Evolutionary conservation across 2,113 vertebrate genomes (phyloP), one percentile per base, ranked within the genome.

Genomic region (Grus americana): DNA sequence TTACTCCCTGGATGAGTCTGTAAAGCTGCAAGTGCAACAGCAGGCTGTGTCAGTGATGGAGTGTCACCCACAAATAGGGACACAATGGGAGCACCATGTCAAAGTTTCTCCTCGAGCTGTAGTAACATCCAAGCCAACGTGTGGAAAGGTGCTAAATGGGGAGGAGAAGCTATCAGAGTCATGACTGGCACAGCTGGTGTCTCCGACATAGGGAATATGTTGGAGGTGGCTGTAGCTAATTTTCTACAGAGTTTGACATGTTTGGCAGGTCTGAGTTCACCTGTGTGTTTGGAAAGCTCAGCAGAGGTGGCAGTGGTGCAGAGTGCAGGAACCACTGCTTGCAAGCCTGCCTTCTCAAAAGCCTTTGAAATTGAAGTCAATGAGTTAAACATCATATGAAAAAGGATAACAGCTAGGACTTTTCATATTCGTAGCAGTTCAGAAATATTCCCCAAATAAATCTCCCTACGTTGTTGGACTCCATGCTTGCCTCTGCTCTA

Each of bases 1-100:
- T 96, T 90, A 54, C 67, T 84, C 55, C 55, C 59, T 75, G 62
- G 32, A 71, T 44, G 38, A 79, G 50, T 88, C 21, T 10, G 50
- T 91, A 82, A 79, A 92, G n/a, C 61, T 82, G 68, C 58, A 87
- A 88, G 40, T 44, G 15, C 57, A 81, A 93, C 49, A 88, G 83
- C 54, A 46, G 44, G 52, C 59, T 24, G 10, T 86, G 80, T 90
- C 89, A 90, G 91, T 91, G 88, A 93, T 73, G 88, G 73, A 92
- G 55, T 76, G 36, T 72, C 42, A 79, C 57, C 68, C 73, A 73
- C 42, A 65, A 87, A 89, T 54, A 57, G 2, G 27, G 88, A 75
- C 5, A 10, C 57, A 85, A 67, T 16, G 47, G 47, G 52, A 67
- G 20, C 24, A 23, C 42, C 34, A 30, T 14, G 34, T 78, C 42